Evolutionary conservation across 2,888 invertebrate genomes (phyloP), one percentile per base, ranked within the genome.

Genomic region (Shargacucullia verbasci): DNA sequence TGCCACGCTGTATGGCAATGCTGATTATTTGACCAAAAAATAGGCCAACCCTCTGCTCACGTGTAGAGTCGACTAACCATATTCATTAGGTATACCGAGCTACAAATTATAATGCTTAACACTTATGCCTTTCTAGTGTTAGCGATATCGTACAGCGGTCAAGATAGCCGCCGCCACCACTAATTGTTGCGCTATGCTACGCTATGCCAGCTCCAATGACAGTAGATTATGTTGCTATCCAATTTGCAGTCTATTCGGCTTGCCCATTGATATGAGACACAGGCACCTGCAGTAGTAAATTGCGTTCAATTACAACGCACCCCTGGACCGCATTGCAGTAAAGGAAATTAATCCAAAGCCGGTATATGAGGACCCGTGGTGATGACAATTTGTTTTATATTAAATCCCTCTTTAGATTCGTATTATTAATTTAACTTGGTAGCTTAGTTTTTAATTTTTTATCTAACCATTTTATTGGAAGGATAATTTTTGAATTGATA

Each of bases 111-210:
- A n/a, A n/a, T n/a, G 49, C 39, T 49, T 35, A 52, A 10, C 52
- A 45, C 38, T 56, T 52, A 52, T 45, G 40, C 47, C 46, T 52
- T 58, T 52, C 58, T 43, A 58, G 54, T 55, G 68, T 68, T 63
- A 68, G 68, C 54, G 38, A 50, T 58, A 68, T 68, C 54, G 46
- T 58, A 54, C 56, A 29, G 9, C 35, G 50, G 44, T 7, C 54
- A 37, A 68, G 58, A 68, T 49, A 38, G 58, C 57, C 31, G 11
- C 15, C 5, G 39, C n/a, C 7, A 10, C 5, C 40, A 45, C 54
- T 68, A 68, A 68, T 68, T 68, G 67, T 46, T 50, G 29, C 48
- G 27, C 48, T 56, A 52, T 61, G 29, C 27, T 20, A 20, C 38
- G 12, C 12, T 38, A 31, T 54, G 53, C 39, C 29, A 13, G 20